Evolutionary conservation across 2,888 invertebrate genomes (phyloP), one percentile per base, ranked within the genome.

Genomic region (Allophyes oxyacanthae): DNA sequence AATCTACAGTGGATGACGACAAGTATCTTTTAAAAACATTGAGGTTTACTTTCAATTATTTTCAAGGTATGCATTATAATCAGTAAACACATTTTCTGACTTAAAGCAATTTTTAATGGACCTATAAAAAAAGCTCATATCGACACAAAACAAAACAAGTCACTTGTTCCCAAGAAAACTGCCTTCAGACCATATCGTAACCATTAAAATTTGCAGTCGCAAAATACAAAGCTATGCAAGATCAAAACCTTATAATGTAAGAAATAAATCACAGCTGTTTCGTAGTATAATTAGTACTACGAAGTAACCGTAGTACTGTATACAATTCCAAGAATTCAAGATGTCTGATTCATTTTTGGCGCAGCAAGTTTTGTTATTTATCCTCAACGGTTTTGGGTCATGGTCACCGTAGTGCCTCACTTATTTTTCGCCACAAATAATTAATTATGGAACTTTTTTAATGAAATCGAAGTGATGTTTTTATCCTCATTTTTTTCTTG

Each of bases 341-440:
- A 66, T 36, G 61, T 58, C 57, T 76, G 79, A 76, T 56, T 75
- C 65, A 79, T 53, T 64, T 75, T 65, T 49, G 56, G 48, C 49
- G 55, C 56, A 48, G 53, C 53, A 53, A 58, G 14, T 67, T 73
- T 72, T 41, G 46, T 49, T 49, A 36, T 55, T 72, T 70, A 64
- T 75, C 74, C 74, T 75, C 59, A 66, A 40, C 13, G 20, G 4
- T 57, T 53, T 55, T 45, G 41, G 70, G 74, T 61, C 74, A 75
- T 36, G 77, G 74, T 15, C 48, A 33, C 15, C 28, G n/a, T 20
- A 38, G 49, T 15, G 45, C 36, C 13, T 30, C 36, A 60, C 41
- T 70, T 64, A 33, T 41, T 55, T 51, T 34, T 6, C 36, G 42
- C 43, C n/a, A 13, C 14, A 10, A 28, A 33, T 48, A 26, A 69